Evolutionary conservation across 1,140 invertebrate genomes (phyloP).

Genomic region (Drosophila nigromelanica): DNA sequence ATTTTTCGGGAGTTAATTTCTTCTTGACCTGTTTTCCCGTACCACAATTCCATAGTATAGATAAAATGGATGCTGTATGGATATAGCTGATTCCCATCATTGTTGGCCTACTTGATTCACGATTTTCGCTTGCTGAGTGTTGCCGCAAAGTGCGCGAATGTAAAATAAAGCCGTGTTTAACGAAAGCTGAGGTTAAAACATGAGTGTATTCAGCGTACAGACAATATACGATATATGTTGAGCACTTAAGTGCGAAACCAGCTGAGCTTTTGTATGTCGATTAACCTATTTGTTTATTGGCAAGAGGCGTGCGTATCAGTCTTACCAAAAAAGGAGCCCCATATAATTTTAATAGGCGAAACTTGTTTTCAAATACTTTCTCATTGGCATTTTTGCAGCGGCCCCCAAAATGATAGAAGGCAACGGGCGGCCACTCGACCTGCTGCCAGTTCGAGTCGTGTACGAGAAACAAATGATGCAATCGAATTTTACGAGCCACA

Average conservation of each 20-base stretch:
- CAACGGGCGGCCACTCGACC: neutral
- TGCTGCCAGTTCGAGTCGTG: constrained; percentile 51
- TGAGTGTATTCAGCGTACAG: neutral
- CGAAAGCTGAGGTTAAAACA: constrained; percentile 3
- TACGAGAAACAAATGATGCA: constrained; percentile 77
- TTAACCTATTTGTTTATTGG: constrained; percentile 78
- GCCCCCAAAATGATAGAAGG: constrained; percentile 43
- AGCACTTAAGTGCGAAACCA: neutral
- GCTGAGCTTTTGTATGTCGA: constrained; percentile 32
- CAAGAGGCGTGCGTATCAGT: constrained; percentile 35
- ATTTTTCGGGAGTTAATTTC: no score
- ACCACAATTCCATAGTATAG: no score
- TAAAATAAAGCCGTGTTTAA: neutral
- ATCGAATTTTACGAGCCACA: constrained; percentile 83
- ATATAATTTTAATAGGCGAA: constrained; percentile 72
- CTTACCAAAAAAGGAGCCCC: constrained; percentile 11
- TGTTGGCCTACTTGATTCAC: neutral
- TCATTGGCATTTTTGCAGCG: constrained; percentile 25
- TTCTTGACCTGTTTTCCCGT: no score
- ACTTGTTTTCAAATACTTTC: constrained; percentile 79
- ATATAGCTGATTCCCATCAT: neutral
- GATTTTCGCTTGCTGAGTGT: neutral
- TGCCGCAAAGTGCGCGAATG: neutral
- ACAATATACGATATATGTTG: neutral
- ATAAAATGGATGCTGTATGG: neutral